Base-by-base conservation (phyloP, 2,113 vertebrate species). In the Phrynosoma platyrhinos region DNA sequence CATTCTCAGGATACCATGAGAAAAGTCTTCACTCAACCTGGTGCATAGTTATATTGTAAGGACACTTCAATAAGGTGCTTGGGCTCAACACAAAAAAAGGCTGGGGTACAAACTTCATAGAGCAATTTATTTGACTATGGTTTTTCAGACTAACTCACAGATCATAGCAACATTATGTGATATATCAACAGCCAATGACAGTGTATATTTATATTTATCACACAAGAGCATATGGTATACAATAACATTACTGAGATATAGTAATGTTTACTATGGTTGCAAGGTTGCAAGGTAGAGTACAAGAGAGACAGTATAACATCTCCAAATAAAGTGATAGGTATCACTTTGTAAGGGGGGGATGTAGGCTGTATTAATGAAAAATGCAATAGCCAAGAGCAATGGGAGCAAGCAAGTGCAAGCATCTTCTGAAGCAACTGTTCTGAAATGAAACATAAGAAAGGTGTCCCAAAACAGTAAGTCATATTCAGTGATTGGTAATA, bases 161-260 rank as follows among this genome's bases (percentile, higher is more conserved):
- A 89, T 55, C 9, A 52, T 25, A 81, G 58, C 1, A 86, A 5
- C 77, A 92, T 47, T 75, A 25, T 42, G 3, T 13, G 27, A 82
- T 62, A 53, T 85, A 3, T 84, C 85, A 88, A 90, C 32, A 79
- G 47, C 55, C 52, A 88, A 79, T 32, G 83, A 83, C 10, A 13
- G 69, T 69, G 86, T 14, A 80, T 58, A 84, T 13, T 71, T 27
- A 76, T 27, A 69, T 47, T 82, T 81, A 89, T 52, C 69, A 81
- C 0, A 68, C 32, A 85, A 86, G 52, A 84, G 82, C 68, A 55
- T 23, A 84, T 1, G 1, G 30, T 1, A 2, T 81, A 9, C 20
- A 87, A 42, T 52, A 30, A 16, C 13, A 4, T 86, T 88, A 79
- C 25, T 71, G 75, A 68, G 6, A 36, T n/a, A 82, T 30, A 77